Percentiles rank a stretch among this genome's conserved stretches.
Evolutionary conservation across 2,888 invertebrate genomes (phyloP).

Genomic region (Cantharis rufa): DNA sequence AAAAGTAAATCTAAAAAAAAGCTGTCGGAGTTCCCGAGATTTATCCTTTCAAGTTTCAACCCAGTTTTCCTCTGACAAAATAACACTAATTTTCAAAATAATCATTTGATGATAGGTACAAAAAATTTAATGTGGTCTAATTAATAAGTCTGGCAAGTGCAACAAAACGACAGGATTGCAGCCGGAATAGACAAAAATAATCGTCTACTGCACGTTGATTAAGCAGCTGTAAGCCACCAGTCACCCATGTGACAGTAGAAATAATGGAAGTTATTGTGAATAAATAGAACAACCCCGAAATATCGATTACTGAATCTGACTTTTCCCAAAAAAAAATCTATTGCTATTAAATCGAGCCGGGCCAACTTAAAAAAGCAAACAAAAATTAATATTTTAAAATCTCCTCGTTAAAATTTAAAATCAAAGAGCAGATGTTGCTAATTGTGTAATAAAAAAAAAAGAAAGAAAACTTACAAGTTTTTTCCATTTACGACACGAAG

Average conservation of each 20-base stretch:
- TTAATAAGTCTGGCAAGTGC: background rate
- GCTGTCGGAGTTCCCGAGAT: too few species aligned
- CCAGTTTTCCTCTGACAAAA: too few species aligned
- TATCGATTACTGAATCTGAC: background rate
- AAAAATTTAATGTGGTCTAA: background rate
- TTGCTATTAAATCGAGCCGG: background rate
- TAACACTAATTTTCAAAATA: background rate
- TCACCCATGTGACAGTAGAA: background rate
- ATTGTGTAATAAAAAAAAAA: conserved; percentile 4
- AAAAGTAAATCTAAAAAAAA: too few species aligned
- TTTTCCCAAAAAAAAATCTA: too few species aligned
- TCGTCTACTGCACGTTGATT: background rate
- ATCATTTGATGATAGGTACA: background rate
- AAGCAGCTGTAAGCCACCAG: background rate
- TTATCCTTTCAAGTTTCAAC: too few species aligned
- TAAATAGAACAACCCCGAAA: background rate
- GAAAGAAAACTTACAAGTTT: conserved; percentile 24
- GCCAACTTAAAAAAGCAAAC: background rate
- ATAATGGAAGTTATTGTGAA: background rate
- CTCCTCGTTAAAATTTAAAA: background rate
- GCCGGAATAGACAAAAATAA: background rate
- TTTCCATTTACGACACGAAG: conserved; percentile 20
- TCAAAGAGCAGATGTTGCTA: background rate
- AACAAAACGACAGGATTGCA: background rate
- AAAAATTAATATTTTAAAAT: background rate